These are phyloP conservation scores for Platynereis dumerilii DNA, from an alignment of 2,888 invertebrate species.

Conservation along the genomic window DNA sequence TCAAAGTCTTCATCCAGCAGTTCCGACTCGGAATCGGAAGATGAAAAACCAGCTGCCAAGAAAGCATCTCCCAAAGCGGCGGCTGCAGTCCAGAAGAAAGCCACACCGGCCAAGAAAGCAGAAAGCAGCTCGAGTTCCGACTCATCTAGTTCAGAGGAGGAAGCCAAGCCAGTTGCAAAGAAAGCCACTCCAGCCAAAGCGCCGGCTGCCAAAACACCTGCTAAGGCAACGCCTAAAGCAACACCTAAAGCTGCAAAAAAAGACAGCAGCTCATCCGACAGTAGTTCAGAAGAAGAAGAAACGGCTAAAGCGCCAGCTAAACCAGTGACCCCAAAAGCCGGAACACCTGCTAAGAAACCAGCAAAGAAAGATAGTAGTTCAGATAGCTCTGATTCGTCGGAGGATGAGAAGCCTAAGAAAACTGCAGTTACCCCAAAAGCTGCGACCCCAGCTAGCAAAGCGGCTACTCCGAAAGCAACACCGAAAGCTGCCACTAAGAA, in stretches of 20 bases:
- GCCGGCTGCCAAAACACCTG: too few relatives aligned
- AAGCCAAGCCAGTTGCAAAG: too few relatives aligned
- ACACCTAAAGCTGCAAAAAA: too few relatives aligned
- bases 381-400: conserved; percentile 13
- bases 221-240: too few relatives aligned
- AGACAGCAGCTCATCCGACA: background rate
- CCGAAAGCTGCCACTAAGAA: background rate
- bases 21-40: too few relatives aligned
- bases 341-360: too few relatives aligned
- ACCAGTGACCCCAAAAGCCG: too few relatives aligned
- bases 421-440: too few relatives aligned
- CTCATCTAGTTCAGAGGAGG: background rate
- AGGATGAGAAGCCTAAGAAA: conserved; percentile 2
- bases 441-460: conserved; percentile 11
- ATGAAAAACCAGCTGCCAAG: background rate
- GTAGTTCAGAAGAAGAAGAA: conserved; percentile 11
- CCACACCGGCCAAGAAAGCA: background rate
- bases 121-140: conserved; percentile 17
- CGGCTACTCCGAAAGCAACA: background rate
- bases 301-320: background rate
- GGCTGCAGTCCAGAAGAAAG: background rate
- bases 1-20: too few relatives aligned
- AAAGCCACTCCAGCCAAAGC: too few relatives aligned
- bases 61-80: background rate
- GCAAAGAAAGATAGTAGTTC: background rate